Evolutionary conservation across 2,888 invertebrate species (phyloP), one percentile per base, ranked within the genome.

Genomic region (Phyllotreta cruciferae): DNA sequence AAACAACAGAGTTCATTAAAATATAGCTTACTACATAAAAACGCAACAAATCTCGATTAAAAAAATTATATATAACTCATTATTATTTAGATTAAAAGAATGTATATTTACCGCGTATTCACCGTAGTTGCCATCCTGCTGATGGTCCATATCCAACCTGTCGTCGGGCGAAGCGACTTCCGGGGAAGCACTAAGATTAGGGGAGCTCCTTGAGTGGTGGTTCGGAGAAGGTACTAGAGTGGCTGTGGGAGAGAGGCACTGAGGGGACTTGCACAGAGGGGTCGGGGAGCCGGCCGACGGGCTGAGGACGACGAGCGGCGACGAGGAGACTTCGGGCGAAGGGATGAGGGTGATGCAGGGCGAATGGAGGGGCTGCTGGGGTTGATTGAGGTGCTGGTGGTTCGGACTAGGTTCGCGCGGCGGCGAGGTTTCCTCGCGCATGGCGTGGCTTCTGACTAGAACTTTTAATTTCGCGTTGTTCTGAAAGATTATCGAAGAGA

Each of bases 381-480:
- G 60, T 49, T 34, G 13, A 49, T 9, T 44, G 13, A 24, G 62
- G 45, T 50, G 49, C 6, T 60, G 52, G n/a, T 37, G 34, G 39
- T 53, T 53, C 13, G 81, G 78, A 47, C 74, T 72, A 7, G 83
- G 83, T 71, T 84, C 84, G 57, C 84, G 79, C 14, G 85, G 85
- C 39, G 85, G 85, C 52, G 85, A 85, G 49, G 91, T 87, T 67
- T 93, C 90, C 80, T 95, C 95, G 77, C 93, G 88, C 85, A 95
- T 90, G 68, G 95, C 96, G 84, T 93, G 92, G 77, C 94, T 94
- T 75, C 96, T 87, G 63, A 93, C 92, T 73, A 95, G 85, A 78
- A 92, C 87, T 83, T 93, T 93, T 68, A 90, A 86, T 84, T 93
- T 93, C 80, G 90, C 87, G 75, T 85, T 87, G 67, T 85, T 83